phyloP scores from a whole-genome alignment of 2,888 invertebrate species.

The Drosophila limbata region DNA sequence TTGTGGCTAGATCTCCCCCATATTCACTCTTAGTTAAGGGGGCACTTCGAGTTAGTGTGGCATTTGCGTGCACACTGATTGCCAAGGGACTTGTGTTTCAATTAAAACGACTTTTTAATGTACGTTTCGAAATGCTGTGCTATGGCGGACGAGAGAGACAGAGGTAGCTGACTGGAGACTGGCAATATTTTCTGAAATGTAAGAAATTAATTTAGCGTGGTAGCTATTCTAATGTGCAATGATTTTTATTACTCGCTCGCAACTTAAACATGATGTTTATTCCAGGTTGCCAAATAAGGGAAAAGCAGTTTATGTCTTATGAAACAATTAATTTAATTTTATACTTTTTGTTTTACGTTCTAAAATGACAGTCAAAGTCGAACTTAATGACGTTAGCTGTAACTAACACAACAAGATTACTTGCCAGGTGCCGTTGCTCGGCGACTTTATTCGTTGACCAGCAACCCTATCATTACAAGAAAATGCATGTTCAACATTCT shows the following conservation, averaged over 20 bases:
- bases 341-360: not conserved
- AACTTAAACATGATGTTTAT: not conserved
- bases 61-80: slow-evolving; percentile 66
- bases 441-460: slow-evolving; percentile 15
- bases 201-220: slow-evolving; percentile 66
- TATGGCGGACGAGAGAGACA: not conserved
- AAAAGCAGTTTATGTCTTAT: not conserved
- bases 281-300: not conserved
- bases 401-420: slow-evolving; percentile 20
- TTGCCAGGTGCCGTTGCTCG: slow-evolving; percentile 1
- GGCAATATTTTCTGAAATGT: slow-evolving; percentile 42
- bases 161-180: not conserved
- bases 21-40: slow-evolving; percentile 21
- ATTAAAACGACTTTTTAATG: slow-evolving; percentile 76
- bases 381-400: not conserved
- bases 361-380: not conserved
- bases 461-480: slow-evolving; percentile 53
- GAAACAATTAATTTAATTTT: not conserved
- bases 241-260: slow-evolving; percentile 14
- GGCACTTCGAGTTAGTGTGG: slow-evolving; percentile 50
- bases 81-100: slow-evolving; percentile 76
- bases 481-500: slow-evolving; percentile 57
- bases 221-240: slow-evolving; percentile 25
- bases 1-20: slow-evolving; percentile 15
- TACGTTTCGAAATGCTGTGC: slow-evolving; percentile 18